These are phyloP conservation scores for Heterocephalus glaber DNA, from an alignment of 2,113 vertebrate species.

Conservation along the genomic window DNA sequence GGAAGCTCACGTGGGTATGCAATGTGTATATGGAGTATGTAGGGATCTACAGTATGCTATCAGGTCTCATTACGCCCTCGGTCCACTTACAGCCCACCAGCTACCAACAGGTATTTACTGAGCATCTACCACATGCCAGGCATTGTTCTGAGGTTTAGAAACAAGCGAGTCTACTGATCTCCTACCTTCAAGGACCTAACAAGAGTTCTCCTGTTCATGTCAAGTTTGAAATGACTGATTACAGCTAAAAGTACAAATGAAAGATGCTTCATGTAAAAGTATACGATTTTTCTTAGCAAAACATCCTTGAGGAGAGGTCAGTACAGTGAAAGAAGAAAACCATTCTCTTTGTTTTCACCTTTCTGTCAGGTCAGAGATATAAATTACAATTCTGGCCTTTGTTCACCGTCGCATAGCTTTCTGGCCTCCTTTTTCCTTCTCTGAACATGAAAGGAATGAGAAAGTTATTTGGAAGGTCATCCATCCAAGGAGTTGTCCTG, in stretches of 20 bases:
- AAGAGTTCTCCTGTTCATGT: neutral
- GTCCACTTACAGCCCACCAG: neutral
- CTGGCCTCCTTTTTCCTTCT: conserved; percentile 78
- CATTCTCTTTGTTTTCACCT: conserved; percentile 80
- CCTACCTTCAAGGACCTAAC: conserved; percentile 12
- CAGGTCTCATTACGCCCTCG: neutral
- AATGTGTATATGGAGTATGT: neutral
- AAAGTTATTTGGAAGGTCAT: conserved; percentile 83
- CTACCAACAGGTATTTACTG: neutral
- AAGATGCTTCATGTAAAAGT: conserved; percentile 69
- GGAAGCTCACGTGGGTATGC: neutral
- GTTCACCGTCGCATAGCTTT: conserved; percentile 77
- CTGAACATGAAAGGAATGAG: conserved; percentile 82
- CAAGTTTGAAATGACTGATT: conserved; percentile 18
- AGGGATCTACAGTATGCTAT: too few relatives aligned
- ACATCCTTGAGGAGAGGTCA: conserved; percentile 80
- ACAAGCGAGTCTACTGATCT: neutral
- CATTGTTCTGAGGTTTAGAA: neutral
- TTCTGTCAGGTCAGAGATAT: conserved; percentile 82
- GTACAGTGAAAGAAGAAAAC: conserved; percentile 67
- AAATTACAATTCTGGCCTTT: conserved; percentile 82
- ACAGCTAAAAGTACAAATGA: conserved; percentile 16
- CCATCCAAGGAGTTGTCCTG: conserved; percentile 83
- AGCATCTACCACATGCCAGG: neutral
- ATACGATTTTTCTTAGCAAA: conserved; percentile 85